Evolutionary conservation across 2,797 vertebrate genomes (phyloP), one percentile per base, ranked within the genome.

Genomic region (Aselliscus stoliczkanus): DNA sequence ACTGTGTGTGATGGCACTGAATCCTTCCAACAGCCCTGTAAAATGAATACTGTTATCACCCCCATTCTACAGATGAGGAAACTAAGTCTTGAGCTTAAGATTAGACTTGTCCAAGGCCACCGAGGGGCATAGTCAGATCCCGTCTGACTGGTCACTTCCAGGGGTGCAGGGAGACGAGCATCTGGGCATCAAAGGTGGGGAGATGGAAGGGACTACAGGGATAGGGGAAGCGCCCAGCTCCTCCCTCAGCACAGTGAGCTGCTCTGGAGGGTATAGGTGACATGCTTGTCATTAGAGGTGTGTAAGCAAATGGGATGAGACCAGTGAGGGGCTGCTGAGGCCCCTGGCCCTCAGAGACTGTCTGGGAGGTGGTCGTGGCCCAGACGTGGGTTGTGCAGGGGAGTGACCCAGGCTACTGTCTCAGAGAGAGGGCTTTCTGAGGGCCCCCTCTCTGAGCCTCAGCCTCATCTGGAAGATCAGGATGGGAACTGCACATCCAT

Each of bases 1-100:
- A 42, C 21, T 3, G 29, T 20, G 29, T 20, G 37, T 5, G 60
- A 29, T 29, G 1, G 1, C 11, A 7, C 0, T 0, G 23, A 65
- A 31, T 10, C 67, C n/a, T 50, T 4, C 62, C 14, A 58, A 8
- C 5, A 14, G 54, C 50, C 64, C 73, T 7, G 21, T 7, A 52
- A 72, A 34, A 60, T 1, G 23, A 17, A 60, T 1, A 15, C 15
- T 5, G 4, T 13, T 9, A 29, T 18, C 21, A 27, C 7, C 62
- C 52, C 50, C 73, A 21, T 69, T 72, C 86, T 34, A 77, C n/a
- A 25, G n/a, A 56, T 5, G 47, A 44, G 73, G 62, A 93, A n/a
- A 62, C 70, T 21, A 34, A 76, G 64, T 60, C 47, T 47, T 4
- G 21, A 37, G 25, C 42, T 37, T 8, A 56, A 50, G 42, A 60